Base-by-base conservation (phyloP, 37 sponge, comb jelly and placozoan species). In the Beroe forskalii region DNA sequence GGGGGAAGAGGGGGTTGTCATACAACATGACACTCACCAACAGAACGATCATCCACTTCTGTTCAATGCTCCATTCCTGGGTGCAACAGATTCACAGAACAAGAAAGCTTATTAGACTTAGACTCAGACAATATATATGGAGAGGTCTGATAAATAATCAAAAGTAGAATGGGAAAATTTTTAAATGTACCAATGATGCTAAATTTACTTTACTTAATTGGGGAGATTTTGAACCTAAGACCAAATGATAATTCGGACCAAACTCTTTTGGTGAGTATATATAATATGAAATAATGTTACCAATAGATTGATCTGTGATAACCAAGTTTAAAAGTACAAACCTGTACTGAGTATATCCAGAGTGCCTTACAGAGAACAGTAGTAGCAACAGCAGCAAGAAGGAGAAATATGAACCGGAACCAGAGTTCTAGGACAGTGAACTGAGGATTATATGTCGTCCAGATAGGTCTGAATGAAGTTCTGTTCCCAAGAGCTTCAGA, bases 51-150 rank as follows among this genome's bases (percentile, higher is more conserved):
- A 80, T 80, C 86, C 86, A 80, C 55, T 80, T 80, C 31, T 80
- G 86, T 42, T 80, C 86, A 28, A 80, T 80, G 60, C 86, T 80
- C 86, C 86, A 80, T 44, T 80, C 86, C 86, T 80, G 86, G 27
- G 55, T 20, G n/a, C n/a, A n/a, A n/a, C n/a, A 55, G 60, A 9
- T 55, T 55, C 60, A 17, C n/a, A n/a, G n/a, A n/a, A n/a, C n/a
- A n/a, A n/a, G n/a, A n/a, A n/a, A n/a, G n/a, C n/a, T n/a, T n/a
- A n/a, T n/a, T n/a, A n/a, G n/a, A n/a, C n/a, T n/a, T n/a, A n/a
- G n/a, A n/a, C n/a, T n/a, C n/a, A 55, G 60, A 55, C 9, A 17
- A 55, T 55, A 55, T 17, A 9, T 19, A 9, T 19, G 14, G 9
- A 9, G 60, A 55, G 17, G 60, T 17, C 60, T 55, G 60, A n/a